These are phyloP conservation scores for Cantharis rustica DNA, from an alignment of 2,888 invertebrate genomes.

Conservation along the genomic window DNA sequence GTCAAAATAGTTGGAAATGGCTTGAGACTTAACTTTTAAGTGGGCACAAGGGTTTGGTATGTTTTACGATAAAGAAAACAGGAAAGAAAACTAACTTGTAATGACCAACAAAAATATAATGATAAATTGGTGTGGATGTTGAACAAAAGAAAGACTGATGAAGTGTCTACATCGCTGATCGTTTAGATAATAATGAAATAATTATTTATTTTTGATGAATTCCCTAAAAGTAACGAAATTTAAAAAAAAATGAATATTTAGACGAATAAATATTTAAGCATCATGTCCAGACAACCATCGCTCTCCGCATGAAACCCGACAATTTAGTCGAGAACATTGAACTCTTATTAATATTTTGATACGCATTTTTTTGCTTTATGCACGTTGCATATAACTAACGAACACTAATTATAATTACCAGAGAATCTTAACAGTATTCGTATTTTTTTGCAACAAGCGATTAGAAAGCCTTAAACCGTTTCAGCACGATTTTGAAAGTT, in stretches of 20 bases:
- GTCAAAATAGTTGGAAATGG: constrained; percentile 41
- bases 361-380: not conserved
- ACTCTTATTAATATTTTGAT: not conserved
- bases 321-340: not conserved
- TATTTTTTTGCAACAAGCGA: not conserved
- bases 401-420: not conserved
- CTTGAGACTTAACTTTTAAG: constrained; percentile 27
- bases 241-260: not conserved
- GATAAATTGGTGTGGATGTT: constrained; percentile 7
- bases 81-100: constrained; percentile 11
- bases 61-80: constrained; percentile 10
- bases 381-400: not conserved
- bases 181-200: constrained; percentile 1
- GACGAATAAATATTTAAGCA: not conserved
- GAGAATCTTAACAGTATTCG: not conserved
- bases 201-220: not conserved
- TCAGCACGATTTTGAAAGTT: not conserved
- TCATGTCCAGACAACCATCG: not conserved
- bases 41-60: constrained; percentile 15
- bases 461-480: not conserved
- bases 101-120: constrained; percentile 9
- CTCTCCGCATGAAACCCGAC: not conserved
- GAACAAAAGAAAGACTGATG: constrained; percentile 1
- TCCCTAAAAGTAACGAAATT: not conserved
- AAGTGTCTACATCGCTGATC: constrained; percentile 2